phyloP scores from a whole-genome alignment of 2,797 vertebrate genomes.

The Arremon brunneinucha region DNA sequence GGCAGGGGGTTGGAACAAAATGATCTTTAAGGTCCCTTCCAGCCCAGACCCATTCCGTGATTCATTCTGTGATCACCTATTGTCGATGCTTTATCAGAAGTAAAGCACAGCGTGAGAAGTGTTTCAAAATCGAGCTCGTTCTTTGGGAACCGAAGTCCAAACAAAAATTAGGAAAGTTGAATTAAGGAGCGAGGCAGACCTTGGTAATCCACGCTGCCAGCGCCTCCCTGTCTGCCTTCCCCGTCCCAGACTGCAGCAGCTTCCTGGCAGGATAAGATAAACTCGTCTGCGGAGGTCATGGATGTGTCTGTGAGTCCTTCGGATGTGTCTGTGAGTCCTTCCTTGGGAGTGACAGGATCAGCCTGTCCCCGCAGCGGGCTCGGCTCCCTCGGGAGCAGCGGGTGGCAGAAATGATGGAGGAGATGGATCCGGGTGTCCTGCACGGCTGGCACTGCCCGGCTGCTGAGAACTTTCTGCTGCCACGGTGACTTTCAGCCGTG shows the following conservation, averaged over 20 bases:
- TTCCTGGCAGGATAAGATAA: neutral
- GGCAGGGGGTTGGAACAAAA: neutral
- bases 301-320: neutral
- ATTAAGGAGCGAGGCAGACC: neutral
- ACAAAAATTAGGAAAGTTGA: neutral
- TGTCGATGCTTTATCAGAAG: neutral
- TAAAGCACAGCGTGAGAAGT: neutral
- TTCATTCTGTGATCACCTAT: neutral
- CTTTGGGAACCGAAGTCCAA: neutral
- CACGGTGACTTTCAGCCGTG: neutral
- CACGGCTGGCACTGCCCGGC: neutral
- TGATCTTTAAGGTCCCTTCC: neutral
- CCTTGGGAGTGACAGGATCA: neutral
- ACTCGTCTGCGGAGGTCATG: neutral
- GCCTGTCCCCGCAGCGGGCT: neutral
- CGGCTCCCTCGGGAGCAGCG: neutral
- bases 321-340: neutral
- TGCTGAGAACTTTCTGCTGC: constrained; percentile 16
- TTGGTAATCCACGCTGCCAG: neutral
- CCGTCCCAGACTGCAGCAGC: neutral
- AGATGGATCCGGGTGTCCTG: neutral
- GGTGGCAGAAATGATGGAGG: neutral
- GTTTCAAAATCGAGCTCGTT: neutral
- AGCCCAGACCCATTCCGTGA: neutral
- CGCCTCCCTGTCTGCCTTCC: neutral